Conservation (phyloP, 2,888 invertebrate genomes). For the Poecilus cupreus region DNA sequence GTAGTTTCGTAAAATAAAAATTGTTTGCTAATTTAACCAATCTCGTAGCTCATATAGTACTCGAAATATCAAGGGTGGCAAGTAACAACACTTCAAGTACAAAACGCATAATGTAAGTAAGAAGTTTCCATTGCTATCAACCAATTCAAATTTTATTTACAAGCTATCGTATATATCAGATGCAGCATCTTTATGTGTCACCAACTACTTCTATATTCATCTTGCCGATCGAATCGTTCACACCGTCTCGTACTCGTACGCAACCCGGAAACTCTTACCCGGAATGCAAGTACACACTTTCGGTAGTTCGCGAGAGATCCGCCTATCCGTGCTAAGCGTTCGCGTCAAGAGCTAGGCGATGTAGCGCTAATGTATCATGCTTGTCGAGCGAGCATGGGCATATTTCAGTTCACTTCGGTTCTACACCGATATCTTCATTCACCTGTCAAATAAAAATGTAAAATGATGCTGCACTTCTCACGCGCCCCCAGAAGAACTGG, state of each 20-base stretch:
- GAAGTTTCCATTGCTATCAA: too few species aligned
- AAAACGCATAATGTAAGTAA: too few species aligned
- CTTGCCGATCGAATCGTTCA: too few species aligned
- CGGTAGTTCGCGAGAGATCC: not conserved
- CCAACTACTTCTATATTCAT: not conserved
- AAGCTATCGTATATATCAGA: too few species aligned
- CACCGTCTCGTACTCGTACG: not conserved
- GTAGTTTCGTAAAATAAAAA: too few species aligned
- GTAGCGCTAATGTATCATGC: slow-evolving; percentile 30
- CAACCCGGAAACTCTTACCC: not conserved
- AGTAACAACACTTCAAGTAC: too few species aligned
- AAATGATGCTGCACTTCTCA: slow-evolving; percentile 42
- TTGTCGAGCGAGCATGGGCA: slow-evolving; percentile 6
- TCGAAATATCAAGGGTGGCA: too few species aligned
- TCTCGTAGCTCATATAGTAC: too few species aligned
- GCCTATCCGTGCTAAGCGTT: not conserved
- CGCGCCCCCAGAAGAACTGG: not conserved
- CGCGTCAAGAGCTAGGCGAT: slow-evolving; percentile 13
- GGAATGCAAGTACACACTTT: not conserved
- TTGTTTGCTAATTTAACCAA: too few species aligned
- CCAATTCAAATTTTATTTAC: not conserved
- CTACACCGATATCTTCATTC: slow-evolving; percentile 52
- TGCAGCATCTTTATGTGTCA: not conserved
- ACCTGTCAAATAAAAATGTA: slow-evolving; percentile 53
- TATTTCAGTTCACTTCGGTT: slow-evolving; percentile 40